Base-by-base conservation (phyloP, 2,113 vertebrate species). In the Hippopotamus amphibius region DNA sequence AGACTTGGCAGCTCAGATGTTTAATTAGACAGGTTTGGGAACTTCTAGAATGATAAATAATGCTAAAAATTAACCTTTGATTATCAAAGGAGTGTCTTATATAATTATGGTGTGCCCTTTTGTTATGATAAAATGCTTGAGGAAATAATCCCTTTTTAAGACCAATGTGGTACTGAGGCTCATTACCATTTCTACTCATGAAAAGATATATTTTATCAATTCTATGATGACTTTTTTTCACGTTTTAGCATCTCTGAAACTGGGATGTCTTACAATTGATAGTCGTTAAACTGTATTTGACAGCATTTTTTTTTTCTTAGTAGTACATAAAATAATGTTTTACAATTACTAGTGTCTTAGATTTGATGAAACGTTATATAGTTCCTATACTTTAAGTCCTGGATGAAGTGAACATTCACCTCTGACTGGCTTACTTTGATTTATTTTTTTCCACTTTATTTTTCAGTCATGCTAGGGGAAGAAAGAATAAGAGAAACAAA, bases 181-280 rank as follows among this genome's bases (percentile, higher is more conserved):
- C 65, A 74, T 68, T 83, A 50, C 30, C 24, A 88, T 84, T 77
- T 91, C 59, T 90, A 46, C 26, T 80, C 53, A 87, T 43, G 69
- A 76, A 43, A 82, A 77, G 37, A 91, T 41, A 2, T 26, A 65
- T 53, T 79, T 80, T 22, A 92, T 72, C 14, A 80, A 72, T 46
- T 72, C 59, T 82, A 7, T 94, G 48, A 30, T 61, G 33, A 79
- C n/a, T 50, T 66, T 72, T 82, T 79, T 61, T 50, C 41, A 68
- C 59, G 80, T 81, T 89, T 95, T 68, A 86, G 81, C n/a, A 48
- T 76, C n/a, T 74, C 63, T 85, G 22, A 96, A 63, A 68, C 79
- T 33, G 15, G 2, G 11, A 37, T 48, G 11, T 76, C 53, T 83
- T 88, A 53, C 69, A 71, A 68, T 48, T 11, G 92, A 50, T 63